Evolutionary conservation across 1,140 invertebrate species (phyloP), one percentile per base, ranked within the genome.

Genomic region (Nephotettix cincticeps): DNA sequence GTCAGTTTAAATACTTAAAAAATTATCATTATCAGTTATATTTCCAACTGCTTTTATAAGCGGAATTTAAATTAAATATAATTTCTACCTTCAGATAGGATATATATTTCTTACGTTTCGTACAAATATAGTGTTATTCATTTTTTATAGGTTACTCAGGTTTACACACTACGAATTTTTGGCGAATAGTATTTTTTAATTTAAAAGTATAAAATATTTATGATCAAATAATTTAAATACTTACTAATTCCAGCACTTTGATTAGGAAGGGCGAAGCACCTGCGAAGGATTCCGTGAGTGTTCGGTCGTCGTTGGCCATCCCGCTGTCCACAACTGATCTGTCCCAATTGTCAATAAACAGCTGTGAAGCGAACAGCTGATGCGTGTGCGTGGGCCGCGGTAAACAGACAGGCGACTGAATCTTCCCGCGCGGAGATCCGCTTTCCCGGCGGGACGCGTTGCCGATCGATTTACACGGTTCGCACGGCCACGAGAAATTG

Each of bases 211-310:
- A n/a, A n/a, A n/a, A n/a, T n/a, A n/a, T n/a, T n/a, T n/a, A n/a
- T n/a, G n/a, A n/a, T 51, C 21, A 51, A 51, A 19, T 51, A 51
- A 19, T 51, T 4, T 21, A 3, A 9, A 51, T 68, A 80, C 81
- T 81, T 65, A 83, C 84, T 67, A 85, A 75, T 81, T 85, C 82
- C 2, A 77, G 64, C 1, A 82, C 75, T 78, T 84, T 85, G 30
- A 81, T 67, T 1, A 81, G 27, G 29, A 84, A 73, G 3, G 79
- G 79, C n/a, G 73, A 75, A 9, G 74, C 76, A 28, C 74, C 72
- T n/a, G 77, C 29, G 71, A 77, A 73, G 71, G 73, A 65, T 76
- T 78, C 70, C 73, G 77, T 75, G 78, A 79, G 70, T 78, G 64
- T 66, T 79, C 80, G 0, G 76, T 36, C 0, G 72, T 75, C 11